phyloP scores from a whole-genome alignment of 1,140 invertebrate genomes.

The Pseudachorutes palmiensis region DNA sequence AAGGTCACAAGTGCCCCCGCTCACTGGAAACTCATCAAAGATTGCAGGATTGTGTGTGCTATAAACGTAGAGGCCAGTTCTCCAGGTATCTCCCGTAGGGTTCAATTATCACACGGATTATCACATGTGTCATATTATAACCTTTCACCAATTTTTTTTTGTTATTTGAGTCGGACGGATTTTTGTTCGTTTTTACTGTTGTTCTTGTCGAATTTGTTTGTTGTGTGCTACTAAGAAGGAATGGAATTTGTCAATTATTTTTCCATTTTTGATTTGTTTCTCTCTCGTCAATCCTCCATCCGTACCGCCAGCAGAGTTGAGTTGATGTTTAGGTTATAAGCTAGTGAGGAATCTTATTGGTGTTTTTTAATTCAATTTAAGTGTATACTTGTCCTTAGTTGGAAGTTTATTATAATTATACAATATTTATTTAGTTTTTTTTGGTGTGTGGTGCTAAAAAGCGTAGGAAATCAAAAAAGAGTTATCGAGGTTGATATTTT shows the following conservation, averaged over 20 bases:
- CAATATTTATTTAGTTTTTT: background rate
- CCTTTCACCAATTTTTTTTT: background rate
- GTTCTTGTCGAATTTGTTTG: background rate
- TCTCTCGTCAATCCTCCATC: background rate
- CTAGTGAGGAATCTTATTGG: no score
- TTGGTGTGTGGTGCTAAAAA: constrained; percentile 11
- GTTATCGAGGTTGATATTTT: background rate
- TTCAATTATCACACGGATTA: background rate
- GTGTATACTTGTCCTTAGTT: background rate
- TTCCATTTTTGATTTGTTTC: constrained; percentile 10
- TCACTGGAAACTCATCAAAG: background rate
- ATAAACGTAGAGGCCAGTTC: constrained; percentile 5
- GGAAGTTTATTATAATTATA: no score
- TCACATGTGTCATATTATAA: background rate
- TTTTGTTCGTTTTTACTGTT: constrained; percentile 1
- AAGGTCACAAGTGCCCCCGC: no score
- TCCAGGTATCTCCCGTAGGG: background rate
- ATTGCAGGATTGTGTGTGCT: constrained; percentile 11
- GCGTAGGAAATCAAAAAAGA: background rate
- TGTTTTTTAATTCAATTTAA: background rate
- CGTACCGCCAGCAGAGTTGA: no score
- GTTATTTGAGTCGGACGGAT: background rate
- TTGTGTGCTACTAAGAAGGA: constrained; percentile 8
- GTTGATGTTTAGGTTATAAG: no score
- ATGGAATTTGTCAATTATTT: constrained; percentile 8